Evolutionary conservation across 92 coral and sea anemone genomes (phyloP).

Genomic region (Porites divaricata): DNA sequence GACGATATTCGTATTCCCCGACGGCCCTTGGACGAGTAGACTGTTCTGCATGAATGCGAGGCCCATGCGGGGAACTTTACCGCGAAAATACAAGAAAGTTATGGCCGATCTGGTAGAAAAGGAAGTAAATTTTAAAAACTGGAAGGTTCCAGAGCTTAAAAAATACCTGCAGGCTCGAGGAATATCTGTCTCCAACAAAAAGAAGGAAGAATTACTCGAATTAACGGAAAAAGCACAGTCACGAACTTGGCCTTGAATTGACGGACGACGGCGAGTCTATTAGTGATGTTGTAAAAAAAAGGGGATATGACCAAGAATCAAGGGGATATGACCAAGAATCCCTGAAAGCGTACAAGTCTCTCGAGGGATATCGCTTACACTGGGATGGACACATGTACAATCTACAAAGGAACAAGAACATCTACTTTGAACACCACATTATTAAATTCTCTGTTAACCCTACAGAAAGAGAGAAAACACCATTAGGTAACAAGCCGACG

Average conservation of each 20-base stretch:
- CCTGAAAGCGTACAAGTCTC: conserved; percentile 42
- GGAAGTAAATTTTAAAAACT: conserved; percentile 16
- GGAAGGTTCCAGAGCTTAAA: conserved; percentile 38
- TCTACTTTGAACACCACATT: conserved; percentile 1
- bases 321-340: conserved; percentile 41
- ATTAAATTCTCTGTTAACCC: conserved; percentile 32
- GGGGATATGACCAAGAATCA: too few relatives aligned
- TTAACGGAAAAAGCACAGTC: conserved; percentile 30
- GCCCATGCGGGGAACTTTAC: conserved; percentile 31
- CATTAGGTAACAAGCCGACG: conserved; percentile 46
- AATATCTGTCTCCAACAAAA: conserved; percentile 47
- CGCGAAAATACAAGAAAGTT: conserved; percentile 33
- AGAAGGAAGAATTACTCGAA: conserved; percentile 22
- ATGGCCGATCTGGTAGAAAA: conserved; percentile 23
- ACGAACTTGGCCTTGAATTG: conserved; percentile 33
- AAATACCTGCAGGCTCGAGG: conserved; percentile 42
- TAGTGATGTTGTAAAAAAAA: conserved; percentile 25
- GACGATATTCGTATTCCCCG: conserved; percentile 5
- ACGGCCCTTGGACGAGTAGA: conserved; percentile 39
- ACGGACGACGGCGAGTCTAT: conserved; percentile 11
- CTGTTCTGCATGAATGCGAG: conserved; percentile 36
- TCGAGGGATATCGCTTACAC: conserved; percentile 39
- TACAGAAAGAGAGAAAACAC: conserved; percentile 41
- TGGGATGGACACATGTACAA: conserved; percentile 58
- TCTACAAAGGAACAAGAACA: conserved; percentile 18